A percentile compares a stretch with the other conserved stretches of the same genome.
Conservation (phyloP, 2,797 vertebrate genomes). For the Pempheris klunzingeri region DNA sequence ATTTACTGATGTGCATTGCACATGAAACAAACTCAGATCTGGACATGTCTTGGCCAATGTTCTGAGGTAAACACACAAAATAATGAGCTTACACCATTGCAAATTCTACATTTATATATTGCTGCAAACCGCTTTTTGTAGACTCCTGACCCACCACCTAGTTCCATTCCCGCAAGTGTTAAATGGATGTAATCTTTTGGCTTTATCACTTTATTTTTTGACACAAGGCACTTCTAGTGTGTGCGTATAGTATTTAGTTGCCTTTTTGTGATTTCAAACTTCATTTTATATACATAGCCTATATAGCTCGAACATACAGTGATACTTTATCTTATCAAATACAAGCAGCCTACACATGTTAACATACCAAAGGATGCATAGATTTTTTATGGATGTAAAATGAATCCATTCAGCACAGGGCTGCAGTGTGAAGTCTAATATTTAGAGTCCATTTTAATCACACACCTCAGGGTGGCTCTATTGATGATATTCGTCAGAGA, state of each 20-base stretch:
- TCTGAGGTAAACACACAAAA: not conserved
- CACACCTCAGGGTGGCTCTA: not conserved
- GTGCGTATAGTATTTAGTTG: not conserved
- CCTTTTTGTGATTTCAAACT: not conserved
- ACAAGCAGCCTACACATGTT: not conserved
- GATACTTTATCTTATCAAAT: not conserved
- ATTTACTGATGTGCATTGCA: not conserved
- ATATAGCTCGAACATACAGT: not conserved
- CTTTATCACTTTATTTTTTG: not conserved
- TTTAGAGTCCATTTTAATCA: not conserved
- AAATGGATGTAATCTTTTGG: not conserved
- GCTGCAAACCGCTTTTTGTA: not conserved
- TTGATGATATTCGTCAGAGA: not conserved
- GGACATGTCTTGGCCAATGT: not conserved
- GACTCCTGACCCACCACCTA: not conserved
- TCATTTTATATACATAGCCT: not conserved
- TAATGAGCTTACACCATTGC: not conserved
- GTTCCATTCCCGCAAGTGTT: not conserved
- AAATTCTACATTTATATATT: not conserved
- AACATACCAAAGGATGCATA: not conserved
- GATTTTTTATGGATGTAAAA: not conserved
- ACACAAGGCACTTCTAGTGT: not conserved
- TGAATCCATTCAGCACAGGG: not conserved
- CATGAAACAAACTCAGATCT: not conserved
- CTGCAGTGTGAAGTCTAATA: not conserved